Base-by-base conservation (phyloP, 2,888 invertebrate genomes). In the Glyphotaelius pellucidus region DNA sequence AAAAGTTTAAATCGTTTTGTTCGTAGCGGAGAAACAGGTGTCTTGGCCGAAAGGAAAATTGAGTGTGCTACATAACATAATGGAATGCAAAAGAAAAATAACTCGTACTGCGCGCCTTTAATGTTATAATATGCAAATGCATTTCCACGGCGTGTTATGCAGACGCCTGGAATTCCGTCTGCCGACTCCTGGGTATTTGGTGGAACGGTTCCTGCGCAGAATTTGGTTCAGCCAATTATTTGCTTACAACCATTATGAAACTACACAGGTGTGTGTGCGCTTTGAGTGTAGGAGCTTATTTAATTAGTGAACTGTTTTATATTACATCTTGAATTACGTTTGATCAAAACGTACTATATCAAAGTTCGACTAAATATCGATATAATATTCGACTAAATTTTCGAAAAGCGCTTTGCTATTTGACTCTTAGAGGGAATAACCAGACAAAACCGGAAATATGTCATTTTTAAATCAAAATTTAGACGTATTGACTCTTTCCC, bases 41-140 rank as follows among this genome's bases (percentile, higher is more conserved):
- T 67, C 35, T 25, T 4, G 31, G 88, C 88, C 88, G 88, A 89
- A 89, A 89, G 88, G 88, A 89, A 89, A 89, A 89, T 88, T 89
- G 79, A 79, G 67, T 38, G 79, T 89, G 35, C 31, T 35, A 35
- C 79, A 79, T 79, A 89, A 79, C 79, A 79, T 89, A n/a, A 89
- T 80, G 88, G 79, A 89, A 89, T 89, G 88, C 88, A 89, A 67
- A 79, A 67, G 79, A 89, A 89, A 79, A 89, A n/a, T 80, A 79
- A n/a, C 35, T 89, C 32, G 32, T 89, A 79, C 25, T 35, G 79
- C 35, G 88, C 79, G 4, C 80, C 79, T 89, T 35, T 79, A 32
- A 25, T 35, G 42, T 30, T 35, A 86, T 86, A 86, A 42, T 47
- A 67, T 81, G 81, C 81, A 81, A 81, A 81, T 81, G 81, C 81